A percentile compares a stretch with the other conserved stretches of the same genome.
These are phyloP conservation scores for Eristalinus aeneus DNA, from an alignment of 2,888 invertebrate genomes.

Conservation along the genomic window DNA sequence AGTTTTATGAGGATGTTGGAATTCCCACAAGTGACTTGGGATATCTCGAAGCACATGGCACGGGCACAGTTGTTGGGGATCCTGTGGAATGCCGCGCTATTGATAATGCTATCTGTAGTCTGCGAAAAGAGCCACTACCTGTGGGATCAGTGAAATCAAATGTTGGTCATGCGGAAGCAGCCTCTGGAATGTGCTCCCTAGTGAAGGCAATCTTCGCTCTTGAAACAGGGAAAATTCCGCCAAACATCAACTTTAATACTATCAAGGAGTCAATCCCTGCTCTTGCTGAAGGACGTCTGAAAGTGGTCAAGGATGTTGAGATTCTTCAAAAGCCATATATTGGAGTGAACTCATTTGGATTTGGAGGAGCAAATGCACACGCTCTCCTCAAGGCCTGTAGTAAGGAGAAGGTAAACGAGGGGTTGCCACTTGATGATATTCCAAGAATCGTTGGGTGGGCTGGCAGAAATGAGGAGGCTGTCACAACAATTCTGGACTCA, in stretches of 20 bases:
- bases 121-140: constrained; percentile 87
- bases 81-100: constrained; percentile 94
- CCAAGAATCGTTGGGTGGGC: constrained; percentile 88
- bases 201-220: constrained; percentile 91
- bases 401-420: constrained; percentile 81
- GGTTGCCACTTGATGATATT: constrained; percentile 84
- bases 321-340: constrained; percentile 88
- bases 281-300: constrained; percentile 84
- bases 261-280: constrained; percentile 85
- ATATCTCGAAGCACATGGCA: constrained; percentile 94
- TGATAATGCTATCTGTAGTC: constrained; percentile 88
- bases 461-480: constrained; percentile 90
- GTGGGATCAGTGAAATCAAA: constrained; percentile 97
- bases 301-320: constrained; percentile 88
- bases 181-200: constrained; percentile 90
- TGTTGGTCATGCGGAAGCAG: constrained; percentile 95
- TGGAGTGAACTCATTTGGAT: constrained; percentile 95
- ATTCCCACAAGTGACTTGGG: constrained; percentile 86
- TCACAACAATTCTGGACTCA: constrained; percentile 85
- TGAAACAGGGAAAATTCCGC: constrained; percentile 89
- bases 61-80: constrained; percentile 92
- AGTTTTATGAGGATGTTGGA: constrained; percentile 86
- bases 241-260: constrained; percentile 89
- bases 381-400: constrained; percentile 75
- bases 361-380: constrained; percentile 92